Conservation (phyloP, 2,113 vertebrate genomes). For the Onychostruthus taczanowskii region DNA sequence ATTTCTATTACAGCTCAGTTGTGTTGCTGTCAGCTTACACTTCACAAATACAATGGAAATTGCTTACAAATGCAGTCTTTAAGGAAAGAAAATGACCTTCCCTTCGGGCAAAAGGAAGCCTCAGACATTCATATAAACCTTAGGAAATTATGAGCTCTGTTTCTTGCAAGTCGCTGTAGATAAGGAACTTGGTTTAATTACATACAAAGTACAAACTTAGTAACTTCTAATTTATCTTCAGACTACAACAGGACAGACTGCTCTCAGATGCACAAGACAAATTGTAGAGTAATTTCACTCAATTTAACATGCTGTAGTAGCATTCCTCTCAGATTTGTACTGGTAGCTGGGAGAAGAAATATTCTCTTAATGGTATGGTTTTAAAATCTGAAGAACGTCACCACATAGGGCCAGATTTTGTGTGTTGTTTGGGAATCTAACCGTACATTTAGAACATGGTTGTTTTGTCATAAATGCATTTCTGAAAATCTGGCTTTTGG, state of each 20-base stretch:
- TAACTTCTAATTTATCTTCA: not conserved
- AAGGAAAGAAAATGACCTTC: constrained; percentile 26
- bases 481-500: not conserved
- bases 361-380: not conserved
- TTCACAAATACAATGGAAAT: constrained; percentile 35
- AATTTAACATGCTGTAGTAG: not conserved
- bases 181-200: not conserved
- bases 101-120: constrained; percentile 32
- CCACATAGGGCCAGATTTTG: not conserved
- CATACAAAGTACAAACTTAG: not conserved
- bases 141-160: constrained; percentile 16
- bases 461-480: not conserved
- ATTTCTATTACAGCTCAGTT: constrained; percentile 2
- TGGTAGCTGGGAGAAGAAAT: not conserved
- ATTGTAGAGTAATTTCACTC: not conserved
- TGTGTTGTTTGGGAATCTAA: not conserved
- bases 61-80: constrained; percentile 47
- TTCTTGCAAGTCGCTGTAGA: not conserved
- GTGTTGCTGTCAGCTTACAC: constrained; percentile 34
- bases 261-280: not conserved
- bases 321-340: not conserved
- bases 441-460: not conserved
- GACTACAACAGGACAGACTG: not conserved
- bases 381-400: not conserved
- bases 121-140: not conserved